Evolutionary conservation across 2,113 vertebrate species (phyloP).

Genomic region (Pithys albifrons): DNA sequence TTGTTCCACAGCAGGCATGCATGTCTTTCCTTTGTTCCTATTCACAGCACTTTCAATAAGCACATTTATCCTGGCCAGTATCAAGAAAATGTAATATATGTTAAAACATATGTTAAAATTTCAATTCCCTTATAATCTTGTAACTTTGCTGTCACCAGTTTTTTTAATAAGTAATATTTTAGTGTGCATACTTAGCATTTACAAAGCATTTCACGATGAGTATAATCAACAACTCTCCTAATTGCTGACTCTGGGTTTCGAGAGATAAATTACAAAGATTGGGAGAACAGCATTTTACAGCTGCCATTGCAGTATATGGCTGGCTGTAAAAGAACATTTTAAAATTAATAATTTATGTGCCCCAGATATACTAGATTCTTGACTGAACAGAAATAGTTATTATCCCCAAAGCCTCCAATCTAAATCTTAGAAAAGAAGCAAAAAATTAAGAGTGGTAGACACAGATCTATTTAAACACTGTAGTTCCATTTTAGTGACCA

Average conservation of each 20-base stretch:
- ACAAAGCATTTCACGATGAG: not conserved
- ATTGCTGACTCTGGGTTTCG: not conserved
- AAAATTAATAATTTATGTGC: conserved; percentile 54
- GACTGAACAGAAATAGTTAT: not conserved
- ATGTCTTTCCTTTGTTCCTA: conserved; percentile 9
- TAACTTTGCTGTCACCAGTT: not conserved
- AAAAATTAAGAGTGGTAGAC: not conserved
- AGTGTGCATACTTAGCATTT: not conserved
- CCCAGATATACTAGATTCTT: conserved; percentile 30
- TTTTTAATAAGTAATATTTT: not conserved
- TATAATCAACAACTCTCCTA: not conserved
- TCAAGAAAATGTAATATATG: not conserved
- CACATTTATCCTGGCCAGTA: not conserved
- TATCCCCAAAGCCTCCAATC: not conserved
- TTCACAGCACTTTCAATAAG: not conserved
- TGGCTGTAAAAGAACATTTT: conserved; percentile 1
- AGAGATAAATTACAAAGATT: not conserved
- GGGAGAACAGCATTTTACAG: not conserved
- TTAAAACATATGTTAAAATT: not conserved
- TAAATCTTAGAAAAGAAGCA: not conserved
- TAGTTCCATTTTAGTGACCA: not conserved
- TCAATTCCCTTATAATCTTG: not conserved
- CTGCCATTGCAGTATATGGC: not conserved
- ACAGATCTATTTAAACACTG: not conserved
- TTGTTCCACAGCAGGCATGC: conserved; percentile 39